A percentile compares a stretch with the other conserved stretches of the same genome.
Evolutionary conservation across 2,888 invertebrate genomes (phyloP).

Genomic region (Mythimna lalbum): DNA sequence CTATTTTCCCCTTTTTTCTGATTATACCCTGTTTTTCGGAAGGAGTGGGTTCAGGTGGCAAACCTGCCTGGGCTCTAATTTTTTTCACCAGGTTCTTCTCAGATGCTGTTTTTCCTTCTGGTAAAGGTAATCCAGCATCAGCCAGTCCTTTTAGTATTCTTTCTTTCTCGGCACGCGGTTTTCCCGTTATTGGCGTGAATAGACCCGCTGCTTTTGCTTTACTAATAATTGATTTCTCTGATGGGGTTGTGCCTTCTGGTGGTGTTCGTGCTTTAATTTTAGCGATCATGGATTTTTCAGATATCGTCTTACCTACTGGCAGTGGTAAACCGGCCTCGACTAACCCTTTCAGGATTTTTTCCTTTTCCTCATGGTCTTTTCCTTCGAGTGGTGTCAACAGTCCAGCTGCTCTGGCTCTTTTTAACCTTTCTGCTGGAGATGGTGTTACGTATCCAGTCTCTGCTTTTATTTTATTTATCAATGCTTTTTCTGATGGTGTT

Average conservation of each 20-base stretch:
- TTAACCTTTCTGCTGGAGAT: slow-evolving; percentile 32
- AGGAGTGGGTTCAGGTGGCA: slow-evolving; percentile 67
- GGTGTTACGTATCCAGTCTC: slow-evolving; percentile 45
- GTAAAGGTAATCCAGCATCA: slow-evolving; percentile 73
- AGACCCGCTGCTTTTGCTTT: slow-evolving; percentile 73
- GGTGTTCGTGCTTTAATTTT: slow-evolving; percentile 33
- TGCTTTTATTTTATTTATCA: slow-evolving; percentile 49
- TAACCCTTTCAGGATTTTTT: slow-evolving; percentile 32
- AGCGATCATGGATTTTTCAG: slow-evolving; percentile 58
- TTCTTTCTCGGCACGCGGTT: slow-evolving; percentile 71
- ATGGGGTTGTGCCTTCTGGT: slow-evolving; percentile 42
- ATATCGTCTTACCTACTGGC: slow-evolving; percentile 52
- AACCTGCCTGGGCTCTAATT: slow-evolving; percentile 63
- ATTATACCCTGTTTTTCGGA: slow-evolving; percentile 71
- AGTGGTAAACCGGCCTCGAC: slow-evolving; percentile 31
- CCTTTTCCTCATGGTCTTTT: slow-evolving; percentile 25
- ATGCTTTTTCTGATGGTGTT: slow-evolving; percentile 47
- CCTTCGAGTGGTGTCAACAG: not conserved
- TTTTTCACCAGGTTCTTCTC: slow-evolving; percentile 73
- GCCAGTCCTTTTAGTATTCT: slow-evolving; percentile 72
- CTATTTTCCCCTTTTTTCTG: slow-evolving; percentile 62
- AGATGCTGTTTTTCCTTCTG: slow-evolving; percentile 72
- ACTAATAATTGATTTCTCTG: slow-evolving; percentile 67
- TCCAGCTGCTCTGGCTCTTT: slow-evolving; percentile 41
- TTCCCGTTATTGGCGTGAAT: slow-evolving; percentile 73